A percentile compares a stretch with the other conserved stretches of the same genome.
These are phyloP conservation scores for Actenoides lindsayi DNA, from an alignment of 2,113 vertebrate species.

Conservation along the genomic window DNA sequence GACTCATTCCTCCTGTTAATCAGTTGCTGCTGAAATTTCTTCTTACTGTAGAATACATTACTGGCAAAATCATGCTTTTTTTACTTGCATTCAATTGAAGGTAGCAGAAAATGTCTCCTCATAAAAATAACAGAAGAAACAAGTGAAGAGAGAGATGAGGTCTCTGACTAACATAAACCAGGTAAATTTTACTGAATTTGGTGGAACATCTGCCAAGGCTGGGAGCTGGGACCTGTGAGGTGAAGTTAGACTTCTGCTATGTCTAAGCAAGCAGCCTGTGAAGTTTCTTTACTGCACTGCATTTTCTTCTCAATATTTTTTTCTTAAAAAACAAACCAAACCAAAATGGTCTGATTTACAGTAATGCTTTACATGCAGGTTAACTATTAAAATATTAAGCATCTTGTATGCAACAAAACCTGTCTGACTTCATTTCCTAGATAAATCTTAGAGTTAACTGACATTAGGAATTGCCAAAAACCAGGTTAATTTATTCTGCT, in stretches of 20 bases:
- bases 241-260: neutral
- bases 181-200: neutral
- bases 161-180: neutral
- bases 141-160: neutral
- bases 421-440: neutral
- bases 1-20: neutral
- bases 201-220: neutral
- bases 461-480: rapidly evolving
- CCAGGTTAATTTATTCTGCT: neutral
- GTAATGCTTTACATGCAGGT: neutral
- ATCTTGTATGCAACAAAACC: neutral
- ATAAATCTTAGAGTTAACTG: neutral
- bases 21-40: neutral
- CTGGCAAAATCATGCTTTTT: neutral
- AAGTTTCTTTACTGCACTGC: neutral
- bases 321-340: neutral
- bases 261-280: neutral
- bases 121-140: neutral
- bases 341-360: neutral
- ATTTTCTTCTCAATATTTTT: neutral
- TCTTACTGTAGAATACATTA: neutral
- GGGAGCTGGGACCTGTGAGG: neutral
- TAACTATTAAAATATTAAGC: neutral
- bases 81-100: neutral
- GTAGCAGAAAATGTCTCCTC: neutral